phyloP scores from a whole-genome alignment of 2,888 invertebrate species.

The Mimas tiliae region DNA sequence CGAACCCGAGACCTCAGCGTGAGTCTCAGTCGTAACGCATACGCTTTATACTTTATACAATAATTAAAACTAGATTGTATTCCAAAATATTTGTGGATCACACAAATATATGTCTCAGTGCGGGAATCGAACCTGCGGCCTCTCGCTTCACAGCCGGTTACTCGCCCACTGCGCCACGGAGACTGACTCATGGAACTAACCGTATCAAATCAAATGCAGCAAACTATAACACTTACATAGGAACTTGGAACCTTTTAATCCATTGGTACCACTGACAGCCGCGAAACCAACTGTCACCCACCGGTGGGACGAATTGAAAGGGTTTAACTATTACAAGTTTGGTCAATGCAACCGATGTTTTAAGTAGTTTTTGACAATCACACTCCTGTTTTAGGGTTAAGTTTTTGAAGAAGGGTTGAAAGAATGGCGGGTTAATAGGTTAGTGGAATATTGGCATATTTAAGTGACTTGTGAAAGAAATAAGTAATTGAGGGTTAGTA shows the following conservation, averaged over 20 bases:
- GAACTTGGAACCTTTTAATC: constrained; percentile 7
- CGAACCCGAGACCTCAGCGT: too few species aligned
- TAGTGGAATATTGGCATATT: neutral
- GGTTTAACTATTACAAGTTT: constrained; percentile 51
- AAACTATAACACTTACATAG: too few species aligned
- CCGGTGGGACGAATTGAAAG: constrained; percentile 56
- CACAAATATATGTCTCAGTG: too few species aligned
- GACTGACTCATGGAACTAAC: too few species aligned
- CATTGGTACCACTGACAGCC: constrained; percentile 33
- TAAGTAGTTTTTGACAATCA: constrained; percentile 40
- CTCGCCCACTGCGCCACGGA: too few species aligned
- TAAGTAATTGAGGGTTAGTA: neutral
- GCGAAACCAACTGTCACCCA: constrained; percentile 52
- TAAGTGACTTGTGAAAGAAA: constrained; percentile 5
- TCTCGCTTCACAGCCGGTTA: too few species aligned
- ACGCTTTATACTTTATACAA: too few species aligned
- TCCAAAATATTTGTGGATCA: too few species aligned
- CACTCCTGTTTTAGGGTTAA: constrained; percentile 21
- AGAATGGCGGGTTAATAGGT: constrained; percentile 14
- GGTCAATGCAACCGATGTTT: constrained; percentile 24
- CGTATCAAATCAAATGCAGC: too few species aligned
- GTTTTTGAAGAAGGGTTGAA: constrained; percentile 12
- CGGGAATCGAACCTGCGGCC: too few species aligned
- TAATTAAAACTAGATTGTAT: too few species aligned
- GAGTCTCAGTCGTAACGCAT: too few species aligned